Base-by-base conservation (phyloP, 2,113 vertebrate species). In the Lepus europaeus region DNA sequence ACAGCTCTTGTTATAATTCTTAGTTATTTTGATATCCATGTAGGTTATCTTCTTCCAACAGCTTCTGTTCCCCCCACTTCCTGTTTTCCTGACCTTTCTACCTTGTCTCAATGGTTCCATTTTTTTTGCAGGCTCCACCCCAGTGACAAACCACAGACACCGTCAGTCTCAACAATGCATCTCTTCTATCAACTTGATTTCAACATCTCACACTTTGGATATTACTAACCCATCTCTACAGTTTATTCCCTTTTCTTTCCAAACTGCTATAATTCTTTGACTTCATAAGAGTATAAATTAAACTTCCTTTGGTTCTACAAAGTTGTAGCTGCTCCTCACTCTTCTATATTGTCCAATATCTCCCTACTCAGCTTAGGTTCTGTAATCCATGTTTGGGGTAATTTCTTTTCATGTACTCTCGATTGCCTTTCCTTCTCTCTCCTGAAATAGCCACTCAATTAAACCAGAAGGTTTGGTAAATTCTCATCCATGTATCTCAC, bases 241-340 rank as follows among this genome's bases (percentile, higher is more conserved):
- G 13, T 49, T 59, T 33, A 61, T 1, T 89, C 20, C 0, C 10
- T 72, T 14, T 79, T 61, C 66, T 74, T n/a, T 23, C 1, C 0
- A 4, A 59, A 69, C 31, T 73, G 68, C 6, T 61, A 23, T 5
- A 51, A 53, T 69, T 45, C 25, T 84, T 74, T 89, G 25, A 88
- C 20, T 16, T 77, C 61, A 72, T 4, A 9, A 39, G 39, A n/a
- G 61, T 27, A 2, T 79, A 66, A 49, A 64, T n/a, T 31, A 73
- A 84, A 89, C 45, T 53, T 88, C 23, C n/a, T 87, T 61, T 69
- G 10, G 39, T 90, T 90, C 69, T 87, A 39, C 61, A 25, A n/a
- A 4, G 1, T 39, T 45, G 13, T 45, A 31, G 6, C 64, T 68
- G 1, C 74, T 85, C 9, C 13, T 73, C 33, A 78, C 29, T 66